phyloP scores from a whole-genome alignment of 2,113 vertebrate species.

The Sturnus vulgaris region DNA sequence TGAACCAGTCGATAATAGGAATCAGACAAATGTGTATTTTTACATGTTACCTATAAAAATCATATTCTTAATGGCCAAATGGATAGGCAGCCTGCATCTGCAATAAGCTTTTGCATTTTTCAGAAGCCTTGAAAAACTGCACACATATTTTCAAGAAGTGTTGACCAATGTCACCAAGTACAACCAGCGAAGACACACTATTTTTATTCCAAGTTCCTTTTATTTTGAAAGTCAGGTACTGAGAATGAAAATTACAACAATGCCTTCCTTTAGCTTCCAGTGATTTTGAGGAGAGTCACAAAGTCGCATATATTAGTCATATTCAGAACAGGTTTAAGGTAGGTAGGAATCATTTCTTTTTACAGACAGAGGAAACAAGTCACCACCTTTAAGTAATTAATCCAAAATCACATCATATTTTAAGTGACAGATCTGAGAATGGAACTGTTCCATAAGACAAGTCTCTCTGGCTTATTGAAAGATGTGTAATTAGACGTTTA shows the following conservation, averaged over 20 bases:
- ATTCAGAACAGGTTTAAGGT: background rate
- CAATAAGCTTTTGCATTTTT: background rate
- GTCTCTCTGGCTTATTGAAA: constrained; percentile 14
- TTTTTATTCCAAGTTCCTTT: background rate
- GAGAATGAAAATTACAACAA: background rate
- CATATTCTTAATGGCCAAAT: background rate
- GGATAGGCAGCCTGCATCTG: background rate
- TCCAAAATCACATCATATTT: background rate
- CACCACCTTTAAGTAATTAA: constrained; percentile 14
- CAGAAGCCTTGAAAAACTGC: background rate
- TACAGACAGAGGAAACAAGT: background rate
- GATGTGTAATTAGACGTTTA: constrained; percentile 20
- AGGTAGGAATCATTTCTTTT: constrained; percentile 10
- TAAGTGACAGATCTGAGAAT: constrained; percentile 20
- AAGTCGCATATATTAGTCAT: background rate
- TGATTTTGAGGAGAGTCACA: background rate
- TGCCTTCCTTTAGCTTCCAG: background rate
- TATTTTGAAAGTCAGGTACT: background rate
- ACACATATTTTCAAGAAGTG: background rate
- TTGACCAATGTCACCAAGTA: background rate
- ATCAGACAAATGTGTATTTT: background rate
- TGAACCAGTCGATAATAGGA: background rate
- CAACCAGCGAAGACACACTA: background rate
- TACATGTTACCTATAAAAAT: background rate
- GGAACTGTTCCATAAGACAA: background rate